These are phyloP conservation scores for Agrypnus murinus DNA, from an alignment of 2,888 invertebrate species.

Conservation along the genomic window DNA sequence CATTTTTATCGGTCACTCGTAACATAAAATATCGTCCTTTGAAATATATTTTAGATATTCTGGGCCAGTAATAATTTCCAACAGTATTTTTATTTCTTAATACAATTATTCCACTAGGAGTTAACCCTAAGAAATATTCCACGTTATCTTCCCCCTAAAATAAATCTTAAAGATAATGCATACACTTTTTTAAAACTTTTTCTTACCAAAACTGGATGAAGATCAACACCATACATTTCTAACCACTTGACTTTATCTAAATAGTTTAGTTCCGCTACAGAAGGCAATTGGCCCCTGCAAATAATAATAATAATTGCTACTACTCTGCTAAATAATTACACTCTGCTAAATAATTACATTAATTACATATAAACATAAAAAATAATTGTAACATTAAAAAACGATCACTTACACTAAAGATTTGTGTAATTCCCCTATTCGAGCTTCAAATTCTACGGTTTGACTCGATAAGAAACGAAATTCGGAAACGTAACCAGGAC, in stretches of 20 bases:
- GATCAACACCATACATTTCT: conserved; percentile 98
- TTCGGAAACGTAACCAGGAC: conserved; percentile 94
- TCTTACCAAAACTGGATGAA: conserved; percentile 95
- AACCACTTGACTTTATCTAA: conserved; percentile 99
- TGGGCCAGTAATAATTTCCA: conserved; percentile 98
- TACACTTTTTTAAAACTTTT: too few species aligned
- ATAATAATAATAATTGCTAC: too few species aligned
- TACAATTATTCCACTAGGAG: conserved; percentile 96
- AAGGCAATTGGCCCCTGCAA: conserved; percentile 89
- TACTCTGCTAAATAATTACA: too few species aligned
- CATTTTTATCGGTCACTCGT: conserved; percentile 96
- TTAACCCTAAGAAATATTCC: conserved; percentile 96
- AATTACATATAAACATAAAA: too few species aligned
- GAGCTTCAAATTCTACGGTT: conserved; percentile 90
- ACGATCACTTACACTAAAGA: conserved; percentile 85
- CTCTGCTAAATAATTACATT: too few species aligned
- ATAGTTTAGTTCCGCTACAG: conserved; percentile 94
- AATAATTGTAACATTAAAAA: neutral
- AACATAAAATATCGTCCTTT: conserved; percentile 98
- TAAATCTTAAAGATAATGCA: conserved; percentile 42
- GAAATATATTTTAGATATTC: conserved; percentile 96
- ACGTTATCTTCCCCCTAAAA: conserved; percentile 95
- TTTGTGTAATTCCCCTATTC: conserved; percentile 92
- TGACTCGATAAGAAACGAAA: conserved; percentile 95
- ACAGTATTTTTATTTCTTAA: conserved; percentile 96